phyloP scores from a whole-genome alignment of 1,140 invertebrate species.

The Drosophila lacertosa region DNA sequence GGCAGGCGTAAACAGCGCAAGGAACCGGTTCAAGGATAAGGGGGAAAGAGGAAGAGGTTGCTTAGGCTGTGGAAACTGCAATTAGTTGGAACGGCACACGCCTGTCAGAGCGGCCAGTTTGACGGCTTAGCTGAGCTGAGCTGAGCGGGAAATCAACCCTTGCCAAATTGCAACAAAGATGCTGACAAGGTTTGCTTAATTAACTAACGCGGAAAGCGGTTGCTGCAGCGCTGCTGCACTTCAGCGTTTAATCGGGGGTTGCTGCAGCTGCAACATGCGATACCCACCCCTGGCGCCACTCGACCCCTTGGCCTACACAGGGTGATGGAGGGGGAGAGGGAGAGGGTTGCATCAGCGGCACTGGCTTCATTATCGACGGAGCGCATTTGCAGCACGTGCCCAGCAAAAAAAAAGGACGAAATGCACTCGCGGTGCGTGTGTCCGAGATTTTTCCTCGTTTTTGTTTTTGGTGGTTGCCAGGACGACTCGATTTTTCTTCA shows the following conservation, averaged over 20 bases:
- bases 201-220: conserved; percentile 49
- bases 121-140: conserved; percentile 62
- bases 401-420: conserved; percentile 6
- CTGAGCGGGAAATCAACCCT: conserved; percentile 58
- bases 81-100: conserved; percentile 72
- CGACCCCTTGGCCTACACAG: conserved; percentile 5
- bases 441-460: conserved; percentile 61
- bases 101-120: conserved; percentile 70
- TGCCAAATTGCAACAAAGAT: conserved; percentile 72
- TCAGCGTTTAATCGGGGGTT: conserved; percentile 38
- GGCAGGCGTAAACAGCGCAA: conserved; percentile 4
- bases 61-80: conserved; percentile 51
- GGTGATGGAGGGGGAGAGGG: conserved; percentile 8
- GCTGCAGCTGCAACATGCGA: conserved; percentile 55
- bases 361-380: conserved; percentile 68
- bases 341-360: conserved; percentile 50
- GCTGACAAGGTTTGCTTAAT: conserved; percentile 65
- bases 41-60: neutral
- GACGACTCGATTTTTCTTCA: conserved; percentile 47
- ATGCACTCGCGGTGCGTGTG: conserved; percentile 36
- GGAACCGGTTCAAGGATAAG: conserved; percentile 47
- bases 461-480: conserved; percentile 45
- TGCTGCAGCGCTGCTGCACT: conserved; percentile 65
- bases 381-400: conserved; percentile 69
- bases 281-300: conserved; percentile 46